Base-by-base conservation (phyloP, 2,797 vertebrate genomes). In the Distichodus sexfasciatus region DNA sequence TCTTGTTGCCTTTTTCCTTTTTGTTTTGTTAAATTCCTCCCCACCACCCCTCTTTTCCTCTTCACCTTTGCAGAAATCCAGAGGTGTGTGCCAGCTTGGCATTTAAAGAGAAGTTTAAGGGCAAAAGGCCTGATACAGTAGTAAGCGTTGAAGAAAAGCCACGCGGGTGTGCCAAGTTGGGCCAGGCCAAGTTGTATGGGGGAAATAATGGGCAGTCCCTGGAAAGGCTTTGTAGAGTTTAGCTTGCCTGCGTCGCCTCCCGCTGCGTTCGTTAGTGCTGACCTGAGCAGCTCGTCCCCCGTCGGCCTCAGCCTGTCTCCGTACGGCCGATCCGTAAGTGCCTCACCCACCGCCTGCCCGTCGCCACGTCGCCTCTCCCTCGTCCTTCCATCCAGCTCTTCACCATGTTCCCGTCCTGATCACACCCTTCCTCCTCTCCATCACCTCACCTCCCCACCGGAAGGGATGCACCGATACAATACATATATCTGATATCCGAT, bases 191-290 rank as follows among this genome's bases (percentile, higher is more conserved):
- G 70, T 79, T 72, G 63, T 71, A 69, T 74, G 91, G 89, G n/a
- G 88, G 88, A 86, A 86, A 91, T 88, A 91, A 90, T 90, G 90
- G 87, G 89, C 90, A 87, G 89, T 85, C 87, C 86, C 79, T 93
- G 88, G 88, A 93, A 93, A 91, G 89, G 88, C 89, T 93, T 94
- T 93, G 88, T 92, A 84, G 86, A 86, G 87, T 87, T 86, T 92
- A 86, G 87, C 86, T 86, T 89, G 87, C 91, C 88, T 76, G 88
- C 89, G 83, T 93, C 91, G 76, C 90, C 91, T 85, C 89, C 89
- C 87, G 83, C 89, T 83, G 85, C 87, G 80, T 90, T 89, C 82
- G 86, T 90, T 91, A 92, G 87, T 84, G 87, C 88, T 87, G 89
- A 89, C 85, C 86, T 94, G 88, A 92, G 91, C 89, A 93, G 87